Base-by-base conservation (phyloP, 2,888 invertebrate genomes). In the Ischnus inquisitorius region DNA sequence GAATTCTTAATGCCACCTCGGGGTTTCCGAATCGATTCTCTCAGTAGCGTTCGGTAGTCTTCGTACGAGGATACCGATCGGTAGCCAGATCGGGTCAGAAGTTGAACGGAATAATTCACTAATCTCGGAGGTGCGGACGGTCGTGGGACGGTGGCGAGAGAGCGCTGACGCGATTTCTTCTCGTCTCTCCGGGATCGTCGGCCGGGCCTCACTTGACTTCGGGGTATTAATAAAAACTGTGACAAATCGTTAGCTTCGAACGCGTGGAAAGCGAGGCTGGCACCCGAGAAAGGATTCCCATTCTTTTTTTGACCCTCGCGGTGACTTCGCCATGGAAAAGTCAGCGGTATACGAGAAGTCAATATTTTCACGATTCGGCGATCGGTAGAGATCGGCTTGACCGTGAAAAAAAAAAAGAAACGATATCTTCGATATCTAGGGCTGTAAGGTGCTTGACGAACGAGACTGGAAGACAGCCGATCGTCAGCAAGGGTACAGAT, bases 371-470 rank as follows among this genome's bases (percentile, higher is more conserved):
- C 41, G 64, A 57, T 74, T 67, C 41, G 46, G 72, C 77, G 39
- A 51, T 69, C 75, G 67, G 84, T 71, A 74, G 81, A 83, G 78
- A 60, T 60, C 57, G 57, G 46, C 12, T 60, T 60, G n/a, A 60
- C 57, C 57, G 28, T 25, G 25, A 60, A 60, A 60, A 60, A 34
- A 6, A 84, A 84, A 86, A 60, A 60, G 25, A 60, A 34, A 6
- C 85, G 85, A 86, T 88, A 88, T 90, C 90, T 87, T 77, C 86
- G 85, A 87, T 90, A 89, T 89, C 89, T 88, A 54, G 82, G 84
- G 79, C 86, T 83, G 86, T 90, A 87, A 88, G 89, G 88, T 83
- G 85, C 80, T 81, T 84, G 86, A 83, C 85, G 82, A 87, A 86
- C 84, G 85, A 85, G 88, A 34, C 74, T 34, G 68, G 68, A 48